Base-by-base conservation (phyloP, 2,113 vertebrate species). In the Pelusios castaneus region DNA sequence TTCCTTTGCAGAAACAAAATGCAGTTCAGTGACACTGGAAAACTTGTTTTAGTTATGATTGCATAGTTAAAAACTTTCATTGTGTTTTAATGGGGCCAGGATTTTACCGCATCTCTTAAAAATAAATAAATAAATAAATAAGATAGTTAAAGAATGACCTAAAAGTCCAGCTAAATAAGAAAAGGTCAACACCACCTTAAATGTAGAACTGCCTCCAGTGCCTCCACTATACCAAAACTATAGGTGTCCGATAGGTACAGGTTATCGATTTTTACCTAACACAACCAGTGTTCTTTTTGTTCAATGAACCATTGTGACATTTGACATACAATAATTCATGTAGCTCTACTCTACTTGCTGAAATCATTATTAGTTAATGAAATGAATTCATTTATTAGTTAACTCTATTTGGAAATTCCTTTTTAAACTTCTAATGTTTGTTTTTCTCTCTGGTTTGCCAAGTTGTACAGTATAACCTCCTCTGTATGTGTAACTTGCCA, bases 391-490 rank as follows among this genome's bases (percentile, higher is more conserved):
- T 47, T 10, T 47, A 47, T 47, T 47, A 47, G 10, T 87, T 87
- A 79, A 84, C 34, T 85, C 92, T 84, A 92, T 77, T 81, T 92
- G 92, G 63, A 77, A 93, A 87, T 95, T 83, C 52, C 82, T 95
- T 70, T 90, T 95, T 90, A 86, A 93, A 91, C 85, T 97, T 93
- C 87, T 90, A 70, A 89, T 94, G 88, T 96, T 96, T 95, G 86
- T 45, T 19, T 95, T 95, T 95, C 58, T 88, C 58, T 63, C 31
- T 14, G n/a, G 96, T 75, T 12, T 41, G 41, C 11, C 38, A 22
- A 96, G 92, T 67, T 96, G 82, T 97, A 90, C 89, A 84, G 88
- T 90, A 56, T 94, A 94, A 94, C 93, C 24, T 43, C 38, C 38
- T 75, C 22, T 10, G 34, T 38, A 22, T 38, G 63, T 2, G 19